Conservation (phyloP, 1,140 invertebrate species). For the Cotesia vestalis region DNA sequence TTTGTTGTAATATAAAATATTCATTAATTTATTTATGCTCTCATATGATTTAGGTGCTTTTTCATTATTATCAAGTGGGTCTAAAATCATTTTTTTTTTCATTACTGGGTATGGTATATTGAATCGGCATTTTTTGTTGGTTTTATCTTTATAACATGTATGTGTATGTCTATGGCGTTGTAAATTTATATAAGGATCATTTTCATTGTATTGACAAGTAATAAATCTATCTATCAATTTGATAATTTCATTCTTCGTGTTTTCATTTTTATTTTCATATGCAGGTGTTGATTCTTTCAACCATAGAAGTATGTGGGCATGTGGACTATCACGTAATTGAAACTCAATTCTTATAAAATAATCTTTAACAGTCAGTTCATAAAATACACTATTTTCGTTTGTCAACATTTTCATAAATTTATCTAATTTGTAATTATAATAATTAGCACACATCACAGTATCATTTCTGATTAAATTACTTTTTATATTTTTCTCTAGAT, state of each 20-base stretch:
- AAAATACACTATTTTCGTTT: constrained; percentile 26
- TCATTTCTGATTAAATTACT: constrained; percentile 36
- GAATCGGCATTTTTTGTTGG: constrained; percentile 27
- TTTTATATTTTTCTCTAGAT: constrained; percentile 29
- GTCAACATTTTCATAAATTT: constrained; percentile 32
- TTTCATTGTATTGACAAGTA: constrained; percentile 25
- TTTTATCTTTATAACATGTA: constrained; percentile 31
- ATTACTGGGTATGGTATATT: constrained; percentile 17
- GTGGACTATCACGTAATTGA: constrained; percentile 33
- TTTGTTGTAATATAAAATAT: constrained; percentile 12
- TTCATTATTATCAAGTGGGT: not conserved
- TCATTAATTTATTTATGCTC: constrained; percentile 2
- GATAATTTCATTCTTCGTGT: not conserved
- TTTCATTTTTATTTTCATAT: constrained; percentile 15
- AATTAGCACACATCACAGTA: constrained; percentile 34
- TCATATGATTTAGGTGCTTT: not conserved
- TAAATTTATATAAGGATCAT: constrained; percentile 19
- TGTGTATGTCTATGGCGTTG: constrained; percentile 21
- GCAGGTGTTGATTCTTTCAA: constrained; percentile 24
- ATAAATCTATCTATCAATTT: constrained; percentile 22
- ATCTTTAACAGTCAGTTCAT: constrained; percentile 29
- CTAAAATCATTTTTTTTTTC: constrained; percentile 11
- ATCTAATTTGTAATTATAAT: constrained; percentile 32
- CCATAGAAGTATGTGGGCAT: constrained; percentile 28
- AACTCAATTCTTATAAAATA: constrained; percentile 34